phyloP scores from a whole-genome alignment of 1,140 invertebrate species.

The Diorhabda carinulata region DNA sequence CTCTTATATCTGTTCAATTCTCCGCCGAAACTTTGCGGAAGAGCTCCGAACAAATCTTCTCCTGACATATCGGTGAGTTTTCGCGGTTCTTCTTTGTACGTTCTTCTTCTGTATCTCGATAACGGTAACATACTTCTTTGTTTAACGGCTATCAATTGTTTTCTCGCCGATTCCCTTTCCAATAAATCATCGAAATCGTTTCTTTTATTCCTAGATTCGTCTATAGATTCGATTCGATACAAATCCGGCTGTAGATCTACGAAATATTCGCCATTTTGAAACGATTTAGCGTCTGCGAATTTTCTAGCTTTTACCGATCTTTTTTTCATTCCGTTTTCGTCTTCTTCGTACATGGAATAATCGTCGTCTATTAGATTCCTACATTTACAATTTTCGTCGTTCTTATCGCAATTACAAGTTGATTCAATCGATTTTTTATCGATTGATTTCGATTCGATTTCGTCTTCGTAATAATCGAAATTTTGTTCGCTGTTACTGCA shows the following conservation, averaged over 20 bases:
- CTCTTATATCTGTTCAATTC: conserved; percentile 43
- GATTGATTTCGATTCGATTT: background rate
- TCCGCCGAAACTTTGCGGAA: conserved; percentile 42
- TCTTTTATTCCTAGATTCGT: conserved; percentile 26
- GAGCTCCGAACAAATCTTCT: conserved; percentile 43
- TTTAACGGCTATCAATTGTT: conserved; percentile 31
- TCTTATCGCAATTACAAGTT: conserved; percentile 6
- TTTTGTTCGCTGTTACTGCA: background rate
- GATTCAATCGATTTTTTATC: background rate
- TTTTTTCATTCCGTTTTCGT: background rate
- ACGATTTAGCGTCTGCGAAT: background rate
- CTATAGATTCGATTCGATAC: background rate
- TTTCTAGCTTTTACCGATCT: conserved; percentile 4
- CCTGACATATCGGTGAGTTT: conserved; percentile 38
- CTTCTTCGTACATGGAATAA: background rate
- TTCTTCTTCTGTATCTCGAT: conserved; percentile 22
- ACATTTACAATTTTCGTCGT: conserved; percentile 24
- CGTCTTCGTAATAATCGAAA: background rate
- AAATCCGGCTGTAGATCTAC: conserved; percentile 24
- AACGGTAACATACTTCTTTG: conserved; percentile 30
- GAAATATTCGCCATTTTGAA: conserved; percentile 25
- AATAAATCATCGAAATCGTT: conserved; percentile 29
- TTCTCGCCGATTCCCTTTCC: conserved; percentile 28
- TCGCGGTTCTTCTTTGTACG: conserved; percentile 26
- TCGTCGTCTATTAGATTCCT: background rate